Evolutionary conservation across 2,797 vertebrate genomes (phyloP).

Genomic region (Eleutherodactylus coqui): DNA sequence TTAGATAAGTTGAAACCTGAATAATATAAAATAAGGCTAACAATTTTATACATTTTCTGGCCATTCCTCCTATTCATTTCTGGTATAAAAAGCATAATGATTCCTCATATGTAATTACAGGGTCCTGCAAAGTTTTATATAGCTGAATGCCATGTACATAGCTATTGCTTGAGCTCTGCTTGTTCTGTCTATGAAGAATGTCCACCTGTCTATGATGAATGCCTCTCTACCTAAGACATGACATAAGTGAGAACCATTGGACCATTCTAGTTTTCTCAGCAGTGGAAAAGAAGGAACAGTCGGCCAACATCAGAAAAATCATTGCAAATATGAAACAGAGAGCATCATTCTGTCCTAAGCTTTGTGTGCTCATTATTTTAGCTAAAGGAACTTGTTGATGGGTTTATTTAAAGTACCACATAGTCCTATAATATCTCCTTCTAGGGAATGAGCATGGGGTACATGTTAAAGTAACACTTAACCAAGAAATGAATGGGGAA

Average conservation of each 20-base stretch:
- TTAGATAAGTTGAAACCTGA: neutral
- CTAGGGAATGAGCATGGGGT: conserved; percentile 29
- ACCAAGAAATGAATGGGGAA: neutral
- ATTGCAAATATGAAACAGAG: conserved; percentile 23
- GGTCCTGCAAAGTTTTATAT: neutral
- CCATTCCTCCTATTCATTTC: neutral
- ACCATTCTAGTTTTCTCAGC: neutral
- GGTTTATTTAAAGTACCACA: conserved; percentile 55
- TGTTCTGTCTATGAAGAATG: conserved; percentile 16
- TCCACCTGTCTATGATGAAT: neutral
- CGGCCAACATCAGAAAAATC: conserved; percentile 3
- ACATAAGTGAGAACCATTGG: neutral
- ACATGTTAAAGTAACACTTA: neutral
- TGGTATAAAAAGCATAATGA: neutral
- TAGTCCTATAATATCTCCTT: conserved; percentile 13
- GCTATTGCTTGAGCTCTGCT: neutral
- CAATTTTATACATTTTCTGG: neutral
- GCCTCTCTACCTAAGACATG: neutral
- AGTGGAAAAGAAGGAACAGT: neutral
- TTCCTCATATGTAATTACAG: neutral
- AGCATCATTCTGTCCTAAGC: conserved; percentile 10
- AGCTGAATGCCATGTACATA: too few species aligned
- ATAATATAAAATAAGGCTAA: neutral
- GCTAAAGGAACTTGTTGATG: conserved; percentile 39
- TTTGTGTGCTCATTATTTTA: conserved; percentile 47